Evolutionary conservation across 2,797 vertebrate species (phyloP).

Genomic region (Varecia variegata): DNA sequence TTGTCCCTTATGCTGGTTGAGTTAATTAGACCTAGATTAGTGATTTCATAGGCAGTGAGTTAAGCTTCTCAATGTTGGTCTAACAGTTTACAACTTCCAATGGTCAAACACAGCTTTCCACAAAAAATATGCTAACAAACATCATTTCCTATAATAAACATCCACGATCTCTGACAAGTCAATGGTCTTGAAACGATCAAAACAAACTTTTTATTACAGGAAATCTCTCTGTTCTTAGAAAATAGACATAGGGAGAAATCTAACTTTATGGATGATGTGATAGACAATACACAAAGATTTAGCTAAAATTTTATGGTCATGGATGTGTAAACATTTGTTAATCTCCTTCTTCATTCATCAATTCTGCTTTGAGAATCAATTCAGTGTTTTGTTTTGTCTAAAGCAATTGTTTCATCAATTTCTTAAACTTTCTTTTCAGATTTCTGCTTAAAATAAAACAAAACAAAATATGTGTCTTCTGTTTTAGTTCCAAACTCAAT

Average conservation of each 20-base stretch:
- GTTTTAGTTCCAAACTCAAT: slow-evolving; percentile 17
- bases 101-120: not conserved
- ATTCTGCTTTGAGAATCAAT: not conserved
- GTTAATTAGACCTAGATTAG: not conserved
- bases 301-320: not conserved
- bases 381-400: not conserved
- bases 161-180: not conserved
- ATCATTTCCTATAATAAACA: not conserved
- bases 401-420: not conserved
- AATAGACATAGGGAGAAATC: not conserved
- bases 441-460: not conserved
- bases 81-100: not conserved
- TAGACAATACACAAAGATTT: not conserved
- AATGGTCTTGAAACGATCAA: not conserved
- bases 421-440: slow-evolving; percentile 23
- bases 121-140: not conserved
- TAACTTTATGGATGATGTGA: not conserved
- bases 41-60: not conserved
- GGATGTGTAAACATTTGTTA: not conserved
- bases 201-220: not conserved
- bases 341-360: not conserved
- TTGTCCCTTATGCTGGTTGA: not conserved
- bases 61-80: not conserved
- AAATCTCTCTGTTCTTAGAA: not conserved
- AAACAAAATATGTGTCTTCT: not conserved